Evolutionary conservation across 2,113 vertebrate genomes (phyloP).

Genomic region (Struthio camelus): DNA sequence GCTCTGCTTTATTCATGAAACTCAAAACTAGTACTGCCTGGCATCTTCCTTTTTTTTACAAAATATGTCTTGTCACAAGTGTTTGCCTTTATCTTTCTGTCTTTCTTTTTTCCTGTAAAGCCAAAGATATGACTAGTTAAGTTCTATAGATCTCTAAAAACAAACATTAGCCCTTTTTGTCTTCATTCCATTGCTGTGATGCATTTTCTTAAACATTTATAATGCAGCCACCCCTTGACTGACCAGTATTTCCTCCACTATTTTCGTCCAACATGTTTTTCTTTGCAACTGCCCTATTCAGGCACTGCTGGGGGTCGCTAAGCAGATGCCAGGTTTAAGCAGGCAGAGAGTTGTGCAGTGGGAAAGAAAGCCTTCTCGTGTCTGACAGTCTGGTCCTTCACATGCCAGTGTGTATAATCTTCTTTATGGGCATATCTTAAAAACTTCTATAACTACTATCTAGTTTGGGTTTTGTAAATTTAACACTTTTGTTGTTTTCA

Average conservation of each 20-base stretch:
- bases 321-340: not conserved
- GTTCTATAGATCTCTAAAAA: not conserved
- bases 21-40: not conserved
- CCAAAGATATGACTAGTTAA: not conserved
- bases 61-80: not conserved
- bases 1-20: not conserved
- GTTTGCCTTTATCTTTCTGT: not conserved
- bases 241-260: not conserved
- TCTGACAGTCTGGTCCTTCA: not conserved
- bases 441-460: not conserved
- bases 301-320: not conserved
- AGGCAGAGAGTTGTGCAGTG: not conserved
- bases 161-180: not conserved
- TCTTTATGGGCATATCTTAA: not conserved
- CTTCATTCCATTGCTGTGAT: not conserved
- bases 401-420: not conserved
- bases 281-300: not conserved
- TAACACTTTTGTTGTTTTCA: not conserved
- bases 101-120: not conserved
- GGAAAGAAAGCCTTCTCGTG: not conserved
- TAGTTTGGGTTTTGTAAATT: not conserved
- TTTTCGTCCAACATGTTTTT: not conserved
- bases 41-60: not conserved
- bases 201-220: not conserved
- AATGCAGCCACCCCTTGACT: not conserved